phyloP scores from a whole-genome alignment of 2,113 vertebrate genomes.

The Strigops habroptila region DNA sequence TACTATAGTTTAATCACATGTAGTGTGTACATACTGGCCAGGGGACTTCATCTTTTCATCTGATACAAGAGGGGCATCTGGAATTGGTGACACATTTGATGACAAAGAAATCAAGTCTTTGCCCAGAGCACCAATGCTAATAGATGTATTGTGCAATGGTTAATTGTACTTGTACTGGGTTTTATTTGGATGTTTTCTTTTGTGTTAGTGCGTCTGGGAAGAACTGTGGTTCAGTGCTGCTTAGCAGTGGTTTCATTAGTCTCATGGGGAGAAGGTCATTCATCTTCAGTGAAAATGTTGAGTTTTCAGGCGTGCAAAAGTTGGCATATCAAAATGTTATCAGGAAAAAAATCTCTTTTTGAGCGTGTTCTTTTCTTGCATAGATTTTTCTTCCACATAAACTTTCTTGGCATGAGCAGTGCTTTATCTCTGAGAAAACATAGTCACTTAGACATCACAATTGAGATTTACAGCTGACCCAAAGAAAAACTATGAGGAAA shows the following conservation, averaged over 20 bases:
- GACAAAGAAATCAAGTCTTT: not conserved
- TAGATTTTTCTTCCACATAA: not conserved
- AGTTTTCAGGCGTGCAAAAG: not conserved
- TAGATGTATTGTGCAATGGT: conserved; percentile 24
- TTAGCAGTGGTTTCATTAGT: conserved; percentile 3
- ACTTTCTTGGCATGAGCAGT: conserved; percentile 2
- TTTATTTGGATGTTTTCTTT: conserved; percentile 47
- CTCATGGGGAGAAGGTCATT: conserved; percentile 1
- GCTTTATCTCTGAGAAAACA: conserved; percentile 39
- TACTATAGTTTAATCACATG: not conserved
- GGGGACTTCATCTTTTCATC: not conserved
- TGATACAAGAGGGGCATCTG: not conserved
- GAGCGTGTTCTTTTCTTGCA: not conserved
- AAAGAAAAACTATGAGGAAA: not conserved
- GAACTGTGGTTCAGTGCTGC: not conserved
- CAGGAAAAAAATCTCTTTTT: not conserved
- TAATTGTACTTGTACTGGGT: conserved; percentile 28
- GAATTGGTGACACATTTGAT: not conserved
- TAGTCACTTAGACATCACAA: not conserved
- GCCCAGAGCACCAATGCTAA: not conserved
- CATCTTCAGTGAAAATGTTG: conserved; percentile 8
- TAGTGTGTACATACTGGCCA: not conserved
- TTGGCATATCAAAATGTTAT: not conserved
- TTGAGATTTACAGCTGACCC: not conserved
- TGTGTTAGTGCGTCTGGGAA: conserved; percentile 38